Evolutionary conservation across 2,113 vertebrate genomes (phyloP).

Genomic region (Leuciscus idus): DNA sequence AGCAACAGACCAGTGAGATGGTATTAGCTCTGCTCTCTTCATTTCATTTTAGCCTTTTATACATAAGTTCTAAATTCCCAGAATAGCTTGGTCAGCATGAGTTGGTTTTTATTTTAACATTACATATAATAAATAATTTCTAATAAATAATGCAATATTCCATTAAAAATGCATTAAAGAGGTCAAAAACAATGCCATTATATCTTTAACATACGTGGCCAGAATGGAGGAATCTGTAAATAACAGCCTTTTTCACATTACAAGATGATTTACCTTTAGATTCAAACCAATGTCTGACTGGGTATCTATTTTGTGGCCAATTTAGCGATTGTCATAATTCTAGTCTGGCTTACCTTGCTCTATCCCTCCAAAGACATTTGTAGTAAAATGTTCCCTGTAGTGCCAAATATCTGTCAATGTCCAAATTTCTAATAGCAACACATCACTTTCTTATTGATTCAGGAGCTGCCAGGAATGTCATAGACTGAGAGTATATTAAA

Average conservation of each 20-base stretch:
- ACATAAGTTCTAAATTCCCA: neutral
- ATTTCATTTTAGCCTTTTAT: neutral
- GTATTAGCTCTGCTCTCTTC: neutral
- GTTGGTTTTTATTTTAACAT: neutral
- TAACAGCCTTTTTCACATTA: neutral
- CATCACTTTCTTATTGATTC: neutral
- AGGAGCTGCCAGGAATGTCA: neutral
- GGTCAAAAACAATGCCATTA: neutral
- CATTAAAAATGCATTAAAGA: neutral
- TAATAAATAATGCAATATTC: too few relatives aligned
- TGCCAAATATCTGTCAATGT: neutral
- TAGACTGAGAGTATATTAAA: slow-evolving; percentile 6
- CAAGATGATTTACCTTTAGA: neutral
- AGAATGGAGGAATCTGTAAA: neutral
- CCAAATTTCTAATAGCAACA: neutral
- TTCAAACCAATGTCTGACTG: neutral
- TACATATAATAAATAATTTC: neutral
- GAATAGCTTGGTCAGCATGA: neutral
- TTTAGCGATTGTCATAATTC: neutral
- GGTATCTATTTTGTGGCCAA: neutral
- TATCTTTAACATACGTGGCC: neutral
- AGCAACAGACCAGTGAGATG: slow-evolving; percentile 4
- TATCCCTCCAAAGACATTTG: neutral
- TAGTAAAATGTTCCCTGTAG: neutral
- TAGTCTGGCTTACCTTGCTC: neutral